Evolutionary conservation across 2,113 vertebrate genomes (phyloP).

Genomic region (Sinocyclocheilus anshuiensis): DNA sequence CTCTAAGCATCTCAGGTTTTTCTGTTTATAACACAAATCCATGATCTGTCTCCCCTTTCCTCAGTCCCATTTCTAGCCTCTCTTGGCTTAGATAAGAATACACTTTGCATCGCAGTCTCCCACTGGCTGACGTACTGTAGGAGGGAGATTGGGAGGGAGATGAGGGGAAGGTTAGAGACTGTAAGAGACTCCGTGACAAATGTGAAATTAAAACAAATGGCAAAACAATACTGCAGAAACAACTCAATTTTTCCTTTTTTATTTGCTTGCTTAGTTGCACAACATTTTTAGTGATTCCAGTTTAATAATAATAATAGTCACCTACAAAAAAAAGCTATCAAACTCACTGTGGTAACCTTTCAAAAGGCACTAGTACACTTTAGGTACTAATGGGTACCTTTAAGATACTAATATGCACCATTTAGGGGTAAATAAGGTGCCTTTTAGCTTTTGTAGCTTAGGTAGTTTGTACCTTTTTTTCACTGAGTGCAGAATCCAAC

Average conservation of each 20-base stretch:
- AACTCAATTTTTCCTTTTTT: not conserved
- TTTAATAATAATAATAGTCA: not conserved
- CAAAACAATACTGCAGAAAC: not conserved
- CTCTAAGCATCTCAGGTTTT: not conserved
- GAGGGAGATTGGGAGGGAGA: not conserved
- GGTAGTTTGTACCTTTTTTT: not conserved
- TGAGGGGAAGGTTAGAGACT: not conserved
- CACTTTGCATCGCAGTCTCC: conserved; percentile 1
- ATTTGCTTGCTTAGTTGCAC: not conserved
- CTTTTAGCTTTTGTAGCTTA: not conserved
- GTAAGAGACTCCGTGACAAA: not conserved
- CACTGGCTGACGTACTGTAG: conserved; percentile 13
- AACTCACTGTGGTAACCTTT: not conserved
- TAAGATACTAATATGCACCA: too few species aligned
- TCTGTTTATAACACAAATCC: conserved; percentile 9
- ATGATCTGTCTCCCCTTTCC: not conserved
- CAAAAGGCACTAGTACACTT: not conserved
- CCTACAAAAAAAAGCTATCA: not conserved
- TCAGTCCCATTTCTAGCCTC: not conserved
- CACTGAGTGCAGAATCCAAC: not conserved
- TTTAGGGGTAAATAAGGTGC: not conserved
- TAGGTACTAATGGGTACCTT: not conserved
- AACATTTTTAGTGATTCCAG: not conserved
- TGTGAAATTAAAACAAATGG: not conserved
- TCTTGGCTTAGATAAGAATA: conserved; percentile 26